Conservation (phyloP, 2,888 invertebrate species). For the Hedychridium roseum region DNA sequence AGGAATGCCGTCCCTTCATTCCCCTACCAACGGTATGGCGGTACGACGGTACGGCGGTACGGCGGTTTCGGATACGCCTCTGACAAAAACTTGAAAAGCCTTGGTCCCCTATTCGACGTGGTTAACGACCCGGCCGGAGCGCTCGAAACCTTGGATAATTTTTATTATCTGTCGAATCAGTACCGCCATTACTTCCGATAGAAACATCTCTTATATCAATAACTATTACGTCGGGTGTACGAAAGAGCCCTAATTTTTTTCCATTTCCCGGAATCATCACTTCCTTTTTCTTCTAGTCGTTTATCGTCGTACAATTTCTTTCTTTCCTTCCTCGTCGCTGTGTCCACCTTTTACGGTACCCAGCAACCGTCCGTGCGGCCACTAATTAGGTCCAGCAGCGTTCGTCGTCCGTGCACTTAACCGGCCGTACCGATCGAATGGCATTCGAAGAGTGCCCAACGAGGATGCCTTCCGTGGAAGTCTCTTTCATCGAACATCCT, state of each 20-base stretch:
- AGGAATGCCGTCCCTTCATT: slow-evolving; percentile 38
- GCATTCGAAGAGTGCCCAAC: background rate
- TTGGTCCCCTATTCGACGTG: slow-evolving; percentile 35
- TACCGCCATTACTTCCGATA: slow-evolving; percentile 30
- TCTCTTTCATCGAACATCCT: no score
- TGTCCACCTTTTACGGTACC: slow-evolving; percentile 40
- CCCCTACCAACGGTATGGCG: no score
- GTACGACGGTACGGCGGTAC: no score
- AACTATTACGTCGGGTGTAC: slow-evolving; percentile 4
- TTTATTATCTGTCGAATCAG: slow-evolving; percentile 35
- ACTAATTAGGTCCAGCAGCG: slow-evolving; percentile 39
- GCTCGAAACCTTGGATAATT: slow-evolving; percentile 28
- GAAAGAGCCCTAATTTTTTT: slow-evolving; percentile 11
- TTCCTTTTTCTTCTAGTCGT: slow-evolving; percentile 13
- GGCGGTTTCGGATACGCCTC: slow-evolving; percentile 31
- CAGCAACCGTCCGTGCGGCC: slow-evolving; percentile 28
- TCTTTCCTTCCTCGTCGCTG: slow-evolving; percentile 20
- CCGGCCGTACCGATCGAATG: slow-evolving; percentile 22
- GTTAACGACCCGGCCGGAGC: slow-evolving; percentile 14
- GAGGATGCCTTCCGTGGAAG: no score
- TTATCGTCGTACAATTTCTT: slow-evolving; percentile 2
- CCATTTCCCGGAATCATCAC: slow-evolving; percentile 4
- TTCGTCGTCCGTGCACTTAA: slow-evolving; percentile 35
- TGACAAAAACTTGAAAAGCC: slow-evolving; percentile 44
- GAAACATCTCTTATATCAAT: no score